These are phyloP conservation scores for Clinocottus analis DNA, from an alignment of 2,113 vertebrate genomes.

Conservation along the genomic window DNA sequence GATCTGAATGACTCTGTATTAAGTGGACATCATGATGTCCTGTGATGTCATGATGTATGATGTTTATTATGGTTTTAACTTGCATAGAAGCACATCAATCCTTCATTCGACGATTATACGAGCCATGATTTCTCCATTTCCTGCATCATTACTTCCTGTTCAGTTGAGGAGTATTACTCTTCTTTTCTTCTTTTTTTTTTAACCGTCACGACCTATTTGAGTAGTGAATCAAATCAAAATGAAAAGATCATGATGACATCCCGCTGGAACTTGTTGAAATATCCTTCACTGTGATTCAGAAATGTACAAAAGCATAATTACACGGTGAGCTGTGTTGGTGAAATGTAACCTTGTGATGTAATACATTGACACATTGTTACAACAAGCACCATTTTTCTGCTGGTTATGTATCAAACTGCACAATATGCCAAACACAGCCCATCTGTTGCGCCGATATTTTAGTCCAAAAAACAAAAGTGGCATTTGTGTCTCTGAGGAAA, in stretches of 20 bases:
- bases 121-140: neutral
- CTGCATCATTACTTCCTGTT: neutral
- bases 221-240: neutral
- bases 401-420: neutral
- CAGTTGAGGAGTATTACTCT: neutral
- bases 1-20: too few relatives aligned
- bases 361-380: neutral
- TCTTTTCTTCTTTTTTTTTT: neutral
- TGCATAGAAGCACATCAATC: neutral
- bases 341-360: neutral
- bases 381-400: neutral
- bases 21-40: too few relatives aligned
- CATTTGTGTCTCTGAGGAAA: neutral
- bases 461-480: too few relatives aligned
- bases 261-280: neutral
- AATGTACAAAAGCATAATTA: neutral
- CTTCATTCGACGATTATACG: too few relatives aligned
- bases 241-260: neutral
- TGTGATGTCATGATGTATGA: neutral
- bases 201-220: neutral
- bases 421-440: neutral
- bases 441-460: neutral
- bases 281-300: neutral
- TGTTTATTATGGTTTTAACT: constrained; percentile 6
- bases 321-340: neutral